phyloP scores from a whole-genome alignment of 2,113 vertebrate species.

The Trogon melanurus region DNA sequence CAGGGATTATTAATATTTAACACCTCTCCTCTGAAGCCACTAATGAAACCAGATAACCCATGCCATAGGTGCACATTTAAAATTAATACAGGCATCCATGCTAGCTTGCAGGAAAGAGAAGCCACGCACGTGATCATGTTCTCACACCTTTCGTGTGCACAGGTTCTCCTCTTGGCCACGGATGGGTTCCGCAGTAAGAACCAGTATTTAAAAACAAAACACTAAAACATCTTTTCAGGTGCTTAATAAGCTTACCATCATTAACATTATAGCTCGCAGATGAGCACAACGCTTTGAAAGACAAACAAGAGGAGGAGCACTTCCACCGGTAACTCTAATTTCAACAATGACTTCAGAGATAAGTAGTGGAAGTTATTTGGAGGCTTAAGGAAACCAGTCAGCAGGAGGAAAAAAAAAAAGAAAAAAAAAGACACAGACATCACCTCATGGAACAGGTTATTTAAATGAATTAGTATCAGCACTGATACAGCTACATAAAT shows the following conservation, averaged over 20 bases:
- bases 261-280: background rate
- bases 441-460: background rate
- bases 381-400: background rate
- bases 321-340: background rate
- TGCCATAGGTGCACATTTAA: background rate
- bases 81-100: background rate
- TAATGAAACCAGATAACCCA: background rate
- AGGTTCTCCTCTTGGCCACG: background rate
- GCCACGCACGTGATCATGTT: fast-evolving
- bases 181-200: background rate
- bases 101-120: background rate
- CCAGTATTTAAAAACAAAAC: background rate
- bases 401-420: background rate
- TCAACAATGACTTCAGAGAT: background rate
- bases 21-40: background rate
- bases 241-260: background rate
- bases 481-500: background rate
- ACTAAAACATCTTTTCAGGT: background rate
- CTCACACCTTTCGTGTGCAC: background rate
- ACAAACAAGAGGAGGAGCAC: background rate
- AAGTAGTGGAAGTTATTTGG: background rate
- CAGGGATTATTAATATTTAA: slow-evolving; percentile 31
- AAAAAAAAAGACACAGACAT: background rate
- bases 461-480: background rate
- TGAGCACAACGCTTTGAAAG: background rate